phyloP scores from a whole-genome alignment of 2,113 vertebrate genomes.

The Xiphias gladius region DNA sequence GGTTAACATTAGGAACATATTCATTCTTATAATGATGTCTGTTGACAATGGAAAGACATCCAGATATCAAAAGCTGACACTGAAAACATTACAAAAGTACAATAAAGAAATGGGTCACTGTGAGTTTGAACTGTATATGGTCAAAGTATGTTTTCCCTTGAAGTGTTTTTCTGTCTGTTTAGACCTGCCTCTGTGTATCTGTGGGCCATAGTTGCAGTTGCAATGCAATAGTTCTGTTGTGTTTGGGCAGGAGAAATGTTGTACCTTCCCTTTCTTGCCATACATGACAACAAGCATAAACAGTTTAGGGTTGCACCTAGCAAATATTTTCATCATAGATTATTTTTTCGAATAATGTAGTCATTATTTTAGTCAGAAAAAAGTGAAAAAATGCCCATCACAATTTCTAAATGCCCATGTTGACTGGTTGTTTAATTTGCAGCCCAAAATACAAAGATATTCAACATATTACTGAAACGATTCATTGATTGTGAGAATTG shows the following conservation, averaged over 20 bases:
- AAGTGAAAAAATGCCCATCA: background rate
- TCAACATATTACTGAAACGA: no score
- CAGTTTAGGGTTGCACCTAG: background rate
- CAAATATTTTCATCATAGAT: background rate
- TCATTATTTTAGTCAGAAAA: background rate
- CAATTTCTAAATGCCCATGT: no score
- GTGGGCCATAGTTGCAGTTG: conserved; percentile 8
- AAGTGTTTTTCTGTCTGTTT: background rate
- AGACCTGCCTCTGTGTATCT: background rate
- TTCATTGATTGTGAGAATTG: no score
- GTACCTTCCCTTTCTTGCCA: background rate
- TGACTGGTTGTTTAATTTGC: no score
- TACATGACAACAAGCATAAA: background rate
- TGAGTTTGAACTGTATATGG: background rate
- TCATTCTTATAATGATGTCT: conserved; percentile 18
- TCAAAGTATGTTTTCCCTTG: conserved; percentile 23
- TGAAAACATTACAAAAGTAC: conserved; percentile 2
- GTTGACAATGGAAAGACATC: conserved; percentile 11
- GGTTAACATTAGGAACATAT: background rate
- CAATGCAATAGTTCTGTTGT: conserved; percentile 21
- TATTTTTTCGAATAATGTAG: background rate
- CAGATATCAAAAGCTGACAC: background rate
- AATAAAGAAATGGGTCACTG: conserved; percentile 18
- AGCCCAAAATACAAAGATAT: background rate
- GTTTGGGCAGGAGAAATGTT: conserved; percentile 25